A percentile compares a stretch with the other conserved stretches of the same genome.
Evolutionary conservation across 2,113 vertebrate species (phyloP).

Genomic region (Elephas maximus): DNA sequence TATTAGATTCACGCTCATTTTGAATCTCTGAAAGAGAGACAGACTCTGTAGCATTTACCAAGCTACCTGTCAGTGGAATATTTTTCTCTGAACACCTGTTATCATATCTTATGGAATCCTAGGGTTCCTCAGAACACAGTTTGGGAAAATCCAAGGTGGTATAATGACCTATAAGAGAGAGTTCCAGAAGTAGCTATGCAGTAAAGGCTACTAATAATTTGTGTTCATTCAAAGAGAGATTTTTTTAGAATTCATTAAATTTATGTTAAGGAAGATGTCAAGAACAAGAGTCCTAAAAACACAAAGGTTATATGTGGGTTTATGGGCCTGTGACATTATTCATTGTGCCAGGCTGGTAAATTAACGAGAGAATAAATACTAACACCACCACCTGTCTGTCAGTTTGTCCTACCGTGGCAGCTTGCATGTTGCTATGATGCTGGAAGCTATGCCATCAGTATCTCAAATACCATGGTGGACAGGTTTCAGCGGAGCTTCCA

Average conservation of each 20-base stretch:
- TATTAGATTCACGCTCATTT: not conserved
- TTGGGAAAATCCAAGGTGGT: not conserved
- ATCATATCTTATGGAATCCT: not conserved
- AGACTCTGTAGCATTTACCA: not conserved
- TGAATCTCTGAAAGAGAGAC: not conserved
- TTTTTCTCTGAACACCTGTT: not conserved
- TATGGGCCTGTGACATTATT: not conserved
- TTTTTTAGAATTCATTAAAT: slow-evolving; percentile 46
- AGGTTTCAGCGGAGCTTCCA: not conserved
- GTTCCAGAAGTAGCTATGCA: not conserved
- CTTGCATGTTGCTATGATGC: not conserved
- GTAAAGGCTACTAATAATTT: not conserved
- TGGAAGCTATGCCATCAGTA: not conserved
- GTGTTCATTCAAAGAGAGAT: not conserved
- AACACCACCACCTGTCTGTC: not conserved
- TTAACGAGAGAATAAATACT: slow-evolving; percentile 13
- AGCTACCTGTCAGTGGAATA: not conserved
- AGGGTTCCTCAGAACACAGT: not conserved
- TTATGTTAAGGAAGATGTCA: not conserved
- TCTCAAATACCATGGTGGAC: not conserved
- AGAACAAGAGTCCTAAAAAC: not conserved
- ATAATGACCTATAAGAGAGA: not conserved
- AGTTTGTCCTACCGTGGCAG: not conserved
- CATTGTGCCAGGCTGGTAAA: not conserved
- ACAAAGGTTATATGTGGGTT: not conserved